Conservation (phyloP, 1,140 invertebrate species). For the Brachionus rotundiformis region DNA sequence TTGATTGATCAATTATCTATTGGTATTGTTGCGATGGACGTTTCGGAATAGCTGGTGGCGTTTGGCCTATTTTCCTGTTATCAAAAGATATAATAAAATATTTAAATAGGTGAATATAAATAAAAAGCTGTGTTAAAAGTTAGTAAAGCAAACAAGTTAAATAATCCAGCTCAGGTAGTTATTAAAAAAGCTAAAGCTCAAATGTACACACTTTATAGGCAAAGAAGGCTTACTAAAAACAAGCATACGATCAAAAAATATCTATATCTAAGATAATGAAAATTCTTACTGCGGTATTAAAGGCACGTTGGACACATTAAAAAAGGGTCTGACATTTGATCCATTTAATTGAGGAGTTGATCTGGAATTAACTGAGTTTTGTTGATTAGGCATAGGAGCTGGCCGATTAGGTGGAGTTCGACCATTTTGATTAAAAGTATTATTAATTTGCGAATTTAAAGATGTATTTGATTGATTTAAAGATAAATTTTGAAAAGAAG, state of each 20-base stretch:
- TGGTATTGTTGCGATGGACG: constrained; percentile 8
- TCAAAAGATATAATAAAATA: background rate
- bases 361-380: constrained; percentile 9
- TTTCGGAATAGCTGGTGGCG: constrained; percentile 28
- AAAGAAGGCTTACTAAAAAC: background rate
- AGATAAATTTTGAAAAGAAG: background rate
- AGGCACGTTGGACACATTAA: constrained; percentile 26
- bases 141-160: background rate
- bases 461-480: background rate
- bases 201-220: constrained; percentile 31
- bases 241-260: background rate
- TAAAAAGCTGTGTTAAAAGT: background rate
- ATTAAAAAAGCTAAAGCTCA: background rate
- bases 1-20: background rate
- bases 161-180: background rate
- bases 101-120: background rate
- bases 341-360: background rate
- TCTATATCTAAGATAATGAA: background rate
- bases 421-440: constrained; percentile 2
- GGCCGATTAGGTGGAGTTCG: constrained; percentile 10
- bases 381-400: constrained; percentile 17
- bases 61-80: constrained; percentile 38
- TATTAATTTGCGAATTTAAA: background rate
- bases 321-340: background rate
- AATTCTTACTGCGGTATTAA: constrained; percentile 39